Base-by-base conservation (phyloP, 23 tunicate genomes). In the Halocynthia aurantium region DNA sequence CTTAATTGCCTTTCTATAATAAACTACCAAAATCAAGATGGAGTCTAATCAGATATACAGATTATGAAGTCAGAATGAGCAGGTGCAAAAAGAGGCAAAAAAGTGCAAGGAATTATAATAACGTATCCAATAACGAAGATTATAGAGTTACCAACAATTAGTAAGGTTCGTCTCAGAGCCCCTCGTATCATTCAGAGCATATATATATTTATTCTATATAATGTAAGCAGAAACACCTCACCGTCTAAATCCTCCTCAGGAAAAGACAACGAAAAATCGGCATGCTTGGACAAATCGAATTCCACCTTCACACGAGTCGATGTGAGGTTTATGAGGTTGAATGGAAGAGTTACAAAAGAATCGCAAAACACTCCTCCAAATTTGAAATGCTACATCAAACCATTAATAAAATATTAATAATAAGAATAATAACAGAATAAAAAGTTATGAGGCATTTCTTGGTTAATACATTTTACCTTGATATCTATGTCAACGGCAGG, bases 401-500 rank as follows among this genome's bases (percentile, higher is more conserved):
- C 9, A 65, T 20, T 0, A 49, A 65, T 65, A 9, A 65, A 65
- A 0, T 49, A 65, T 9, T 65, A 5, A 9, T 10, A 12, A 57
- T 57, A 10, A 57, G 62, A 4, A 2, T n/a, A n/a, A n/a, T n/a
- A 58, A 58, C 63, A n/a, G 63, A 15, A 58, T 58, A n/a, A 15
- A n/a, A 13, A 13, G 17, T 2, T 58, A 58, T 58, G 2, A 58
- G 63, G n/a, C 63, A 58, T 58, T 58, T 4, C n/a, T 58, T 58
- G 17, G n/a, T 58, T 13, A n/a, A 58, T 2, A 8, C 18, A 79
- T 31, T 12, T 72, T 6, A 89, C 96, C 96, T 89, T 89, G 10
- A 83, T 80, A 70, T 89, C 96, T 57, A 89, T 89, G 57, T 89
- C 96, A 51, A 89, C 96, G 60, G 80, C 87, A 7, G 96, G 96